Conservation (phyloP, 2,888 invertebrate genomes). For the Oxycera nigricornis region DNA sequence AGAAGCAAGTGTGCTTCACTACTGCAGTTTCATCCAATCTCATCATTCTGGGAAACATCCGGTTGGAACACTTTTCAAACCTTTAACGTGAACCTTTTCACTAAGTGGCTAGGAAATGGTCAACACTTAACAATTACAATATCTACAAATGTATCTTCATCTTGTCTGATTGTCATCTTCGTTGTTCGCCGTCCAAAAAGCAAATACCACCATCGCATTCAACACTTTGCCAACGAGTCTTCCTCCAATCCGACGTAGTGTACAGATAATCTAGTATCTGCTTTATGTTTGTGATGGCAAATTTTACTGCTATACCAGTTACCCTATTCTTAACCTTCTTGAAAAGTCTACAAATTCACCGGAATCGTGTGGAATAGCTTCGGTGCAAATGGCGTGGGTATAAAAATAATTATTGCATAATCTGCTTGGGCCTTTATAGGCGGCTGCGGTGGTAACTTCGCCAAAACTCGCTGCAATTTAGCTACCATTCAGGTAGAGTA, state of each 20-base stretch:
- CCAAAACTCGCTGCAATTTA: too few species aligned
- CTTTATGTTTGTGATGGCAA: not conserved
- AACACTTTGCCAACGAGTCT: not conserved
- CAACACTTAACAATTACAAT: not conserved
- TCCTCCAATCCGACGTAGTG: not conserved
- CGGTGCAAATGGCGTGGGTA: not conserved
- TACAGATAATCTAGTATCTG: not conserved
- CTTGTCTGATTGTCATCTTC: not conserved
- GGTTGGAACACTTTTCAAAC: not conserved
- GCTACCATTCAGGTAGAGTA: too few species aligned
- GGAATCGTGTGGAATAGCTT: not conserved
- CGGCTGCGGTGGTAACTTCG: too few species aligned
- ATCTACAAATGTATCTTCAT: not conserved
- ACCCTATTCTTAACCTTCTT: not conserved
- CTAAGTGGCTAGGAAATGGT: not conserved
- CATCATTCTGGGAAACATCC: too few species aligned
- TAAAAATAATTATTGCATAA: not conserved
- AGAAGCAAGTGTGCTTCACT: too few species aligned
- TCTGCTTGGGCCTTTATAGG: not conserved
- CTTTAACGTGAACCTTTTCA: not conserved
- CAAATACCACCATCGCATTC: not conserved
- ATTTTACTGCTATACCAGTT: not conserved
- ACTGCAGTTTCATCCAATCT: too few species aligned
- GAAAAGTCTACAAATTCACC: not conserved
- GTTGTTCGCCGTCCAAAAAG: not conserved